phyloP scores from a whole-genome alignment of 2,797 vertebrate genomes.

The Buceros bicornis region DNA sequence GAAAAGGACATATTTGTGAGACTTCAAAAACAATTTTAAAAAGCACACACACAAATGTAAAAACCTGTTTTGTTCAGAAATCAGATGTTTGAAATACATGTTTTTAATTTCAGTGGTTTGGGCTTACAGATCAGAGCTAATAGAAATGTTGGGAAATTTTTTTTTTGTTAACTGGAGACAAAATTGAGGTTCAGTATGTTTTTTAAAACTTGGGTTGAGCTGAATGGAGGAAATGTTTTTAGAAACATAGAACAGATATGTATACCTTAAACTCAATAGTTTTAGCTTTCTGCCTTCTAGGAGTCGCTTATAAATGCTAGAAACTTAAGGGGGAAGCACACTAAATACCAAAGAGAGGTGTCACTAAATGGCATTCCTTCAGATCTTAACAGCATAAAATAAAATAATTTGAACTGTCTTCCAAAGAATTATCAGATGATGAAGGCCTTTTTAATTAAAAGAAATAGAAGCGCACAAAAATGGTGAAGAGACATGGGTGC shows the following conservation, averaged over 20 bases:
- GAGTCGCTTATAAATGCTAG: neutral
- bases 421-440: neutral
- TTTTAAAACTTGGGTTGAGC: neutral
- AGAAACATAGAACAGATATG: neutral
- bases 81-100: neutral
- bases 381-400: neutral
- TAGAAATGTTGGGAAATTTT: neutral
- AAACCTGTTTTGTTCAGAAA: neutral
- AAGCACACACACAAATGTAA: neutral
- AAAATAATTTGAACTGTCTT: neutral
- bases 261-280: neutral
- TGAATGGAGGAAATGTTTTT: neutral
- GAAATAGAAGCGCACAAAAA: neutral
- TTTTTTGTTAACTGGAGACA: neutral
- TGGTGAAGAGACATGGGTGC: neutral
- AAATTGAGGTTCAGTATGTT: neutral
- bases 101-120: conserved; percentile 6
- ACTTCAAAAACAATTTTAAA: neutral
- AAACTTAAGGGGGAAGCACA: neutral
- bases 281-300: neutral
- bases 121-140: neutral
- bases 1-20: neutral
- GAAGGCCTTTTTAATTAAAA: neutral
- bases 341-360: neutral
- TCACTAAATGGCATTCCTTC: neutral